These are phyloP conservation scores for Nestor notabilis DNA, from an alignment of 2,113 vertebrate species.

Conservation along the genomic window DNA sequence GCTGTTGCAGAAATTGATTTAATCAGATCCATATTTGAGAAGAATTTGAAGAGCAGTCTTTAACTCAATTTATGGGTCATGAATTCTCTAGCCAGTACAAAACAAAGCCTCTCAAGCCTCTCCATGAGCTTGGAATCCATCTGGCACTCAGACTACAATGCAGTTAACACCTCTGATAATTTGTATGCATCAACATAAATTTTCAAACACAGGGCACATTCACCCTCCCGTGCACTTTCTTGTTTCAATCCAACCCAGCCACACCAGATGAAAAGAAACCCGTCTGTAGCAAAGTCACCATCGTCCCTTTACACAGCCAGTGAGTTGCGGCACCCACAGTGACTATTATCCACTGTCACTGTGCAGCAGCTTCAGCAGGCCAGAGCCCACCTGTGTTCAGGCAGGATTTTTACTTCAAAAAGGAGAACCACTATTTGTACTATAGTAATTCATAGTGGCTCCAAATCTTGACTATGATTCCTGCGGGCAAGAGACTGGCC, in stretches of 20 bases:
- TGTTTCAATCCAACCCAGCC: neutral
- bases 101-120: neutral
- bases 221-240: neutral
- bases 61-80: neutral
- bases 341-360: neutral
- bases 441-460: neutral
- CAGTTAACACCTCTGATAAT: neutral
- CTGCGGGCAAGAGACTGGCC: neutral
- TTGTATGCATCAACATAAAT: neutral
- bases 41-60: neutral
- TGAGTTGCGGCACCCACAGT: accelerated
- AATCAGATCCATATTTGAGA: neutral
- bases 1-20: neutral
- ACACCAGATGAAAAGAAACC: neutral
- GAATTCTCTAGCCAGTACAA: neutral
- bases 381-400: neutral
- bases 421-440: neutral
- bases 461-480: neutral
- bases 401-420: neutral
- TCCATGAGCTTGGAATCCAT: neutral
- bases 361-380: neutral
- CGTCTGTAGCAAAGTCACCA: neutral
- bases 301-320: neutral
- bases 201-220: neutral
- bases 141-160: neutral